phyloP scores from a whole-genome alignment of 2,797 vertebrate genomes.

The Silurus aristotelis region DNA sequence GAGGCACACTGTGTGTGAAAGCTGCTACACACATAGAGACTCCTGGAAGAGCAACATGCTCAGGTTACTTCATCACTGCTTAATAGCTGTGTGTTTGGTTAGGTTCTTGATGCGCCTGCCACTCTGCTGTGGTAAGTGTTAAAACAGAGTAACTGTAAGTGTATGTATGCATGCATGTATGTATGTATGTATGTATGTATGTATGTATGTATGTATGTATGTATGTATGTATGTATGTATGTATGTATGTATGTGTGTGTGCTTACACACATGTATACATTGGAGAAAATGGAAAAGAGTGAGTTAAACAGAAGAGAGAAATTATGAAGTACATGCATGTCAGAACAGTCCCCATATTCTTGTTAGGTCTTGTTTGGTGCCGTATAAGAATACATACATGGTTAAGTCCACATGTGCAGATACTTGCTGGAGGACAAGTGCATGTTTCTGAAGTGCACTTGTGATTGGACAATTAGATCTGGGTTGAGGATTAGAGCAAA shows the following conservation, averaged over 20 bases:
- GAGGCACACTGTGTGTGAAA: constrained; percentile 53
- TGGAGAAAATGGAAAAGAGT: background rate
- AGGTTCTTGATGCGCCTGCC: constrained; percentile 53
- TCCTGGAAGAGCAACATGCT: constrained; percentile 54
- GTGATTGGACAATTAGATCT: constrained; percentile 4
- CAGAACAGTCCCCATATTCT: background rate
- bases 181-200: background rate
- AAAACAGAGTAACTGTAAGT: background rate
- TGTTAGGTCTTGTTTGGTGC: background rate
- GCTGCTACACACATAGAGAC: constrained; percentile 42
- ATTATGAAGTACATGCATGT: background rate
- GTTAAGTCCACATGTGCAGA: background rate
- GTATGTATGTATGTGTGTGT: background rate
- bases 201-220: background rate
- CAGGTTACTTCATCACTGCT: constrained; percentile 51
- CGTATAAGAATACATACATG: background rate
- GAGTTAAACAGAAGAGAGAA: background rate
- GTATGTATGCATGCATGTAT: background rate
- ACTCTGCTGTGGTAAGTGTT: constrained; percentile 59
- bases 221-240: background rate
- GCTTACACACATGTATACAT: too few species aligned
- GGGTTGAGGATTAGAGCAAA: background rate
- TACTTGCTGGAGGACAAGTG: constrained; percentile 17
- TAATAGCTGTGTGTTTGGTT: constrained; percentile 56
- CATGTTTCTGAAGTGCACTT: background rate